Conservation (phyloP, 2,113 vertebrate species). For the Callorhinus ursinus region DNA sequence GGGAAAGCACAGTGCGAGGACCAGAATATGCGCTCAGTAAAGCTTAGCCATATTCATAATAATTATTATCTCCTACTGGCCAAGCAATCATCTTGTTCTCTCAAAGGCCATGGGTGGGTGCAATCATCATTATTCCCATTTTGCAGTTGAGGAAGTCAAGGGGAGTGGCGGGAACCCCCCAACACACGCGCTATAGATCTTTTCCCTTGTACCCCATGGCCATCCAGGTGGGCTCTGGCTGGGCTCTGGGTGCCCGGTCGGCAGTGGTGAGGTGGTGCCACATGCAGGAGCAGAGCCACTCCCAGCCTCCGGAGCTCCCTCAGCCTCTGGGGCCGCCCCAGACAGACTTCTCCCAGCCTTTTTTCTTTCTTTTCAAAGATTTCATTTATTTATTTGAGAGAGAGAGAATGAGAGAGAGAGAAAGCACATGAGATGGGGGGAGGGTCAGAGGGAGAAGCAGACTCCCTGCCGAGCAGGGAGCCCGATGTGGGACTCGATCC, state of each 20-base stretch:
- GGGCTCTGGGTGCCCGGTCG: no score
- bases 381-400: no score
- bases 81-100: neutral
- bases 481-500: no score
- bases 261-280: neutral
- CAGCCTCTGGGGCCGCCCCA: accelerated
- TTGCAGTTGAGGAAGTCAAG: neutral
- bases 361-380: no score
- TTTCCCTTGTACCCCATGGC: neutral
- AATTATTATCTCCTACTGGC: neutral
- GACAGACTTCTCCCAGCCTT: accelerated
- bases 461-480: no score
- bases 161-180: neutral
- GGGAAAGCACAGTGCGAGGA: neutral
- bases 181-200: accelerated
- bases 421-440: no score
- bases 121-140: neutral
- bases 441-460: no score
- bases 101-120: neutral
- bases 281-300: neutral
- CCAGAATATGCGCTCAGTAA: neutral
- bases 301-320: no score
- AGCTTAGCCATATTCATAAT: neutral
- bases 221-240: no score
- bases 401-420: no score